Evolutionary conservation across 2,113 vertebrate species (phyloP), one percentile per base, ranked within the genome.

Genomic region (Cheilinus undulatus): DNA sequence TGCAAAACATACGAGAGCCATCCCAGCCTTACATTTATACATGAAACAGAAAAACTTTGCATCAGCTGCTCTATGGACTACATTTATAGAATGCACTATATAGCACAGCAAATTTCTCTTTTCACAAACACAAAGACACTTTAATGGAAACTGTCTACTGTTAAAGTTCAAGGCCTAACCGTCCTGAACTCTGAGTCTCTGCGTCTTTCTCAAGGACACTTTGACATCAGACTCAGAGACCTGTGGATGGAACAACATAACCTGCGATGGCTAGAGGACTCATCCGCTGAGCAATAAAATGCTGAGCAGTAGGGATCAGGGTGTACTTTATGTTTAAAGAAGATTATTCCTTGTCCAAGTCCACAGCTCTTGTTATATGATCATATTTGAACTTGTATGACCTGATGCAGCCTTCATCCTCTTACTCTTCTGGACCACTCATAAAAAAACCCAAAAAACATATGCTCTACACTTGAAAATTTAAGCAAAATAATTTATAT

Each of bases 351-450:
- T 27, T 69, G 38, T 77, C 12, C 32, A 51, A 3, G 2, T 45
- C 51, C 14, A 28, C 14, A 45, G 24, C 20, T 32, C n/a, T 8
- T 4, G 26, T 49, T 54, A 65, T 71, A 65, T 73, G 43, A 20
- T 69, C 46, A 20, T 23, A 53, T 69, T 60, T 78, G 48, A 85
- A 78, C 30, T 45, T 51, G 67, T 43, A 61, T 28, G 42, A 24
- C 45, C 58, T 5, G 34, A 3, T 22, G 11, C 13, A 12, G 13
- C 34, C 12, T 13, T 36, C 12, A 36, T 36, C 34, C 12, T 36
- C 34, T 11, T 36, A 3, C 34, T 11, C 13, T 11, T 8, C 10
- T 32, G 30, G 30, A 32, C 30, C 10, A 3, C 13, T 17, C 15
- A 15, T 5, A 42, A 3, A 13, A 14, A 15, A 10, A 4, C 13